These are phyloP conservation scores for Ectemnius lituratus DNA, from an alignment of 2,888 invertebrate genomes.

Conservation along the genomic window DNA sequence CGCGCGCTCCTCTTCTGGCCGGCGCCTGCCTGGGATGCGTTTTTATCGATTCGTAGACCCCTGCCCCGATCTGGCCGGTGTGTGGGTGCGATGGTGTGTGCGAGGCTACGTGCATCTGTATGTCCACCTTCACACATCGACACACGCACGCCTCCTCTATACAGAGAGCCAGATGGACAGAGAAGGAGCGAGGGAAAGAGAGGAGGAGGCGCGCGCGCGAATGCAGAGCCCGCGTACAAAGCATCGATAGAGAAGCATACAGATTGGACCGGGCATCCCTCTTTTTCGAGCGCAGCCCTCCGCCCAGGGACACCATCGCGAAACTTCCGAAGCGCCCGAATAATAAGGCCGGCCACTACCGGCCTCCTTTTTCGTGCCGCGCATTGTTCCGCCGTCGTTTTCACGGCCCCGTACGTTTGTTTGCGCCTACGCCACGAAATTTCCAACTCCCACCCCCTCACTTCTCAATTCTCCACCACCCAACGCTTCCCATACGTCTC, in stretches of 20 bases:
- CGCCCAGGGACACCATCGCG: slow-evolving; percentile 58
- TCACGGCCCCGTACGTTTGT: slow-evolving; percentile 6
- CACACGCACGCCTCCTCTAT: background rate
- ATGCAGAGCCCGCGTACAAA: slow-evolving; percentile 64
- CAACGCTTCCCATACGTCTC: background rate
- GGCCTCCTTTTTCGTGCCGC: slow-evolving; percentile 7
- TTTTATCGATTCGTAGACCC: slow-evolving; percentile 78
- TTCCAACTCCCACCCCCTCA: background rate
- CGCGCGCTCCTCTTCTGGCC: slow-evolving; percentile 68
- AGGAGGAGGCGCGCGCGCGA: too few relatives aligned
- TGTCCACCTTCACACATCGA: slow-evolving; percentile 60
- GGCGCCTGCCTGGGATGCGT: slow-evolving; percentile 78
- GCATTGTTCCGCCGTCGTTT: slow-evolving; percentile 11
- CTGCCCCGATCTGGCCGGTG: slow-evolving; percentile 64
- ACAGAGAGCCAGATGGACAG: slow-evolving; percentile 26
- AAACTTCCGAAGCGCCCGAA: slow-evolving; percentile 58
- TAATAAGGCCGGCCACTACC: slow-evolving; percentile 53
- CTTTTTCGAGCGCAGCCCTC: slow-evolving; percentile 54
- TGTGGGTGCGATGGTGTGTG: slow-evolving; percentile 35
- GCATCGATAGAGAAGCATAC: slow-evolving; percentile 75
- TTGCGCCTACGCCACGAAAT: background rate
- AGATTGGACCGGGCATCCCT: slow-evolving; percentile 75
- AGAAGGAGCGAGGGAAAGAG: slow-evolving; percentile 25
- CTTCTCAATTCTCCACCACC: background rate
- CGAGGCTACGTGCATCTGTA: slow-evolving; percentile 56